Base-by-base conservation (phyloP, 2,113 vertebrate genomes). In the Nettapus auritus region DNA sequence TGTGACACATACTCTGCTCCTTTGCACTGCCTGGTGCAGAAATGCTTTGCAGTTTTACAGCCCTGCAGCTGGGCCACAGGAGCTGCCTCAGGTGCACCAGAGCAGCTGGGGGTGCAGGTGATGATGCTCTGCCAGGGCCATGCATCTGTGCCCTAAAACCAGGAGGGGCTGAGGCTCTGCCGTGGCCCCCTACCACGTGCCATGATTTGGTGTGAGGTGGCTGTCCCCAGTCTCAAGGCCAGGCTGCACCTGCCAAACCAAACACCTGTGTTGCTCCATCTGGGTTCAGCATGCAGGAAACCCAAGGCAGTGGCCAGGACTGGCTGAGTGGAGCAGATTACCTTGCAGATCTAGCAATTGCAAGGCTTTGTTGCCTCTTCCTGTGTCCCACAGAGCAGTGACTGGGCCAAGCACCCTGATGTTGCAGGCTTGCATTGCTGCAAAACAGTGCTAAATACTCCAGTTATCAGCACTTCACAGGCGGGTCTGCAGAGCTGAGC, bases 1-100 rank as follows among this genome's bases (percentile, higher is more conserved):
- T 38, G 81, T 53, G 82, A 31, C 31, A 84, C 7, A 0, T 6
- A 0, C 26, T 59, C 1, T 0, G 40, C 21, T 83, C 17, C 62
- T 34, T 55, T 62, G 7, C 42, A 31, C 38, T 92, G 82, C 59
- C 70, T 5, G 19, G 59, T 15, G 20, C 34, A 70, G 69, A 29
- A 53, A 52, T 44, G 34, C 38, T 69, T 6, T 64, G 66, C 66
- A 50, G 11, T 36, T 55, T 44, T 3, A 0, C 38, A 60, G 76
- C 55, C 19, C 34, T 21, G 20, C 14, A 48, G 50, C 34, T 36
- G 6, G 34, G 12, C 19, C 40, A 18, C 62, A 71, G 50, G 26
- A 52, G 68, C 46, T 70, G 68, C 48, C 23, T n/a, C 34, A 38
- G 60, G 23, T 34, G n/a, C n/a, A 34, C 40, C 29, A 22, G 40